A percentile compares a stretch with the other conserved stretches of the same genome.
Evolutionary conservation across 2,888 invertebrate genomes (phyloP).

Genomic region (Diarsia brunnea): DNA sequence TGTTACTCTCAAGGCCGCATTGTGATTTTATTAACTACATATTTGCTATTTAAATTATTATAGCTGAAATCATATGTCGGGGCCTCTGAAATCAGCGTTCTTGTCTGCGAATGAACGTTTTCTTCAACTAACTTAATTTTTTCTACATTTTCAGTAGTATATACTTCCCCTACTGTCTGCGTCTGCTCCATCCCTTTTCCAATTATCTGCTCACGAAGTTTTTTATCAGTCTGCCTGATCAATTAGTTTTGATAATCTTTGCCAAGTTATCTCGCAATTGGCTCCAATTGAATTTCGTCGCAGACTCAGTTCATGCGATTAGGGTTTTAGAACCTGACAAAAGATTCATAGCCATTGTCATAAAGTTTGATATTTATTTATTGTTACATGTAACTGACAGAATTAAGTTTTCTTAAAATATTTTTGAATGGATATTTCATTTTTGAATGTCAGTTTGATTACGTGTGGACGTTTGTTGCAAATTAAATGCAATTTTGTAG

Average conservation of each 20-base stretch:
- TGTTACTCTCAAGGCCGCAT: slow-evolving; percentile 59
- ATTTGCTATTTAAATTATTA: slow-evolving; percentile 57
- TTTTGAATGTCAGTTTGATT: slow-evolving; percentile 41
- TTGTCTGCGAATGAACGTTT: slow-evolving; percentile 13
- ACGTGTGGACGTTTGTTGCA: slow-evolving; percentile 29
- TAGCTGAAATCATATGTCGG: slow-evolving; percentile 23
- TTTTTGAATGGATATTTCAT: slow-evolving; percentile 20
- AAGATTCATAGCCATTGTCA: slow-evolving; percentile 28
- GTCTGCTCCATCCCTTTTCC: slow-evolving; percentile 10
- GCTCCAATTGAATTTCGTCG: slow-evolving; percentile 13
- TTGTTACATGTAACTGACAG: slow-evolving; percentile 13
- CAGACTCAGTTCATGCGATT: neutral
- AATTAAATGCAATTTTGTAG: slow-evolving; percentile 43
- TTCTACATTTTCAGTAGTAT: neutral
- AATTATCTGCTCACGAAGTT: neutral
- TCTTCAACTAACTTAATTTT: neutral
- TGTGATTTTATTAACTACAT: slow-evolving; percentile 45
- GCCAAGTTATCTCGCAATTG: slow-evolving; percentile 23
- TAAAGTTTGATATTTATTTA: slow-evolving; percentile 26
- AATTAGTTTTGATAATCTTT: slow-evolving; percentile 32
- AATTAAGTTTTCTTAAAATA: slow-evolving; percentile 5
- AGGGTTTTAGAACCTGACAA: slow-evolving; percentile 24
- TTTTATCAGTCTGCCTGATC: slow-evolving; percentile 22
- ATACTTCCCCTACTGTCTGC: neutral
- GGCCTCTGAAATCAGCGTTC: slow-evolving; percentile 34